These are phyloP conservation scores for Campoletis raptor DNA, from an alignment of 2,888 invertebrate species.

Conservation along the genomic window DNA sequence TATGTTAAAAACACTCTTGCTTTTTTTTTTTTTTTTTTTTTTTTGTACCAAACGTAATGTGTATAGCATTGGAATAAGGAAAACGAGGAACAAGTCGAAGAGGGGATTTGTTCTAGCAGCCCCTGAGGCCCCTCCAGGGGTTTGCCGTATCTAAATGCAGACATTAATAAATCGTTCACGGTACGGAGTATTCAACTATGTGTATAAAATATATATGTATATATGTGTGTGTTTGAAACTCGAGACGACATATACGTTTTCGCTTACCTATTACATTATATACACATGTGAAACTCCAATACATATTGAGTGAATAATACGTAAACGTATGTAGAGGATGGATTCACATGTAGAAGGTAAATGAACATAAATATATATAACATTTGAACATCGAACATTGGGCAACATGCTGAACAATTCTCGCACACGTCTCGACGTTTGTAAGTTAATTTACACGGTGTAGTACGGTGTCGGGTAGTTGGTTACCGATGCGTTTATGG, in stretches of 20 bases:
- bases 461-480: constrained; percentile 44
- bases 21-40: background rate
- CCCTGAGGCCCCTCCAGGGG: constrained; percentile 75
- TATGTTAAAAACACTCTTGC: constrained; percentile 33
- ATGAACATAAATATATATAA: constrained; percentile 8
- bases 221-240: constrained; percentile 45
- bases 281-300: constrained; percentile 10
- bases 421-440: constrained; percentile 67
- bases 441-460: constrained; percentile 78
- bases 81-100: constrained; percentile 36
- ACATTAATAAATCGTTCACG: constrained; percentile 80
- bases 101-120: constrained; percentile 69
- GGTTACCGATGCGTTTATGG: constrained; percentile 79
- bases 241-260: constrained; percentile 63
- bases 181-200: constrained; percentile 61
- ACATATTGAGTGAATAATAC: constrained; percentile 6
- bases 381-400: constrained; percentile 55
- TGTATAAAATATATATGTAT: constrained; percentile 30
- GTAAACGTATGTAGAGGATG: background rate
- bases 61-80: constrained; percentile 44
- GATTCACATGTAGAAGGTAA: background rate
- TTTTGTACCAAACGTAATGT: constrained; percentile 42
- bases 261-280: constrained; percentile 13
- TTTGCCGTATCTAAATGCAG: constrained; percentile 80
- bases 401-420: constrained; percentile 51